A percentile compares a stretch with the other conserved stretches of the same genome.
These are phyloP conservation scores for Therioaphis trifolii DNA, from an alignment of 2,888 invertebrate genomes.

Conservation along the genomic window DNA sequence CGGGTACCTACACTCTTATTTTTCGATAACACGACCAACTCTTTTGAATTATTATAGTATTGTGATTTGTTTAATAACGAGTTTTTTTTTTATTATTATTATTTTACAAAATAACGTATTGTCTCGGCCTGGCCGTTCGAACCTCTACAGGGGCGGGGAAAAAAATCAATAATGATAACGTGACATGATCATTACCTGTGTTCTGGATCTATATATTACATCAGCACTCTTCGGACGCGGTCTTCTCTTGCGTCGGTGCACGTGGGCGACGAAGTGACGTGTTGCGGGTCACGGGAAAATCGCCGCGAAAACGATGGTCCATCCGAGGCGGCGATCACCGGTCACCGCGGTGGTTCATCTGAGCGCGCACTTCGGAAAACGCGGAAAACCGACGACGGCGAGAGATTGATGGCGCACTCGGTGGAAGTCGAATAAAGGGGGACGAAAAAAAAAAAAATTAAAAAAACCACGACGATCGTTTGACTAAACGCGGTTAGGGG, in stretches of 20 bases:
- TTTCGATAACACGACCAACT: too few species aligned
- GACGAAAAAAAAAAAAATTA: background rate
- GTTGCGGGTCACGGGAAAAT: background rate
- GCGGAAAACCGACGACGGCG: background rate
- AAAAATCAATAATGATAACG: background rate
- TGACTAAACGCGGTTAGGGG: too few species aligned
- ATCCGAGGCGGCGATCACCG: slow-evolving; percentile 46
- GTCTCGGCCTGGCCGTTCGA: too few species aligned
- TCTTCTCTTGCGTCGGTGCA: background rate
- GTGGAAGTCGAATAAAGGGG: background rate
- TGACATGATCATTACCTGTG: slow-evolving; percentile 5
- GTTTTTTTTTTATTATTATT: too few species aligned
- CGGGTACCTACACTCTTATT: too few species aligned
- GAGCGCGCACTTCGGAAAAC: background rate
- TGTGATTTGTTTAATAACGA: too few species aligned
- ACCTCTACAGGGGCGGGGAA: too few species aligned
- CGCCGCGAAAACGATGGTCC: background rate
- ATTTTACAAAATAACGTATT: too few species aligned
- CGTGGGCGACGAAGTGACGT: background rate
- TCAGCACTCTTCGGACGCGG: too few species aligned
- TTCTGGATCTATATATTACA: slow-evolving; percentile 15
- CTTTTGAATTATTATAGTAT: too few species aligned
- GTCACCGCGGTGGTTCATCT: slow-evolving; percentile 26
- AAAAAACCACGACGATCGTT: background rate
- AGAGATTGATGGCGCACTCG: background rate